These are phyloP conservation scores for Ephydatia muelleri DNA, from an alignment of 37 sponge, comb jelly and placozoan genomes.

Conservation along the genomic window DNA sequence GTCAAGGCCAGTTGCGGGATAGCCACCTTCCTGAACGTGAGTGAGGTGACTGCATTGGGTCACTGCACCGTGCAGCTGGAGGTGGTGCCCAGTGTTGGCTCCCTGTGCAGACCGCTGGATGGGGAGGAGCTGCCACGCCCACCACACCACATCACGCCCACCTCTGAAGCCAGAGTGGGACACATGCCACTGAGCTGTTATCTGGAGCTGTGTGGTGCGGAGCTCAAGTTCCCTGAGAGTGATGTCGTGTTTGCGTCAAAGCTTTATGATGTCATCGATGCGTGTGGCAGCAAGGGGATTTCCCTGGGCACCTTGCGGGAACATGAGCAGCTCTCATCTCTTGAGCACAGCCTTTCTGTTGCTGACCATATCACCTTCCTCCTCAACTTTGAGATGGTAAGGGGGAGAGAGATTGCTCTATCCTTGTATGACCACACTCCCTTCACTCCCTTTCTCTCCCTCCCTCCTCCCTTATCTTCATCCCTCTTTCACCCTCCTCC, in stretches of 20 bases:
- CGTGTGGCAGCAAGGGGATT: slow-evolving; percentile 14
- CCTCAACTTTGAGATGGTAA: slow-evolving; percentile 65
- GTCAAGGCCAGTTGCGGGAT: not conserved
- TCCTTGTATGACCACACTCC: no score
- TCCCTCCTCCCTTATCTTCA: no score
- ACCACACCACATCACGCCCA: no score
- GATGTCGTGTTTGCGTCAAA: slow-evolving; percentile 3
- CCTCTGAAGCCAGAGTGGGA: not conserved
- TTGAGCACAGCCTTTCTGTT: not conserved
- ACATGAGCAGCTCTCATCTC: not conserved
- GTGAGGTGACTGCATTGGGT: not conserved
- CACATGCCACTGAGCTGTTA: not conserved
- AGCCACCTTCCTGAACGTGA: not conserved
- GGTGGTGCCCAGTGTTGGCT: not conserved
- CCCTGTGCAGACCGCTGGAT: not conserved
- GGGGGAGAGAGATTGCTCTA: not conserved
- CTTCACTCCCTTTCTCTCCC: no score
- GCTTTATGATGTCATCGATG: slow-evolving; percentile 18
- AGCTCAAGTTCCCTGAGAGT: slow-evolving; percentile 11
- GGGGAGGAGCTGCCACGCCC: not conserved
- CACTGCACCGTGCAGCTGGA: not conserved
- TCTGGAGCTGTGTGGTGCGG: not conserved
- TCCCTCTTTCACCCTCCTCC: not conserved
- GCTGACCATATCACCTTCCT: slow-evolving; percentile 31
- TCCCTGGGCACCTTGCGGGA: not conserved